Evolutionary conservation across 1,140 invertebrate species (phyloP), one percentile per base, ranked within the genome.

Genomic region (Schmidtea mediterranea): DNA sequence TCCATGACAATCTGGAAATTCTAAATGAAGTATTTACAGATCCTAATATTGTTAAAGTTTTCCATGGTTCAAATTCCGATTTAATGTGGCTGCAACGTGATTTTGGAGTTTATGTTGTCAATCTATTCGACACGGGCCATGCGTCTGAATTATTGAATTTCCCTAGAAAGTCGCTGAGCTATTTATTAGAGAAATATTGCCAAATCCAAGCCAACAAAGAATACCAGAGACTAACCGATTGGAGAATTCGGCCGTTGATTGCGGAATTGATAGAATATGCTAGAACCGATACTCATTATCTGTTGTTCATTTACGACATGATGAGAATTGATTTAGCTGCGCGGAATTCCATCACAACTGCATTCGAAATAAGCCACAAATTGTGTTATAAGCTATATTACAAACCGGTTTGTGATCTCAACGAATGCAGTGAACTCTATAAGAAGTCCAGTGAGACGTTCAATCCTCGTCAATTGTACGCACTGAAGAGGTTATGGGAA

Each of bases 121-220:
- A 92, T 57, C 76, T 97, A 75, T 94, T 97, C 63, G 90, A 98
- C 60, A 97, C 89, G 0, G 74, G 82, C 60, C 75, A 80, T 57
- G 87, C 86, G 0, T 75, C 82, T 0, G 74, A 77, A 53, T 66
- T 74, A 0, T 66, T 95, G 0, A 54, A 54, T 13, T 71, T 80
- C 52, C 66, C 74, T 0, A 72, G 74, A 24, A 68, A 77, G 2
- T 82, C 80, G 16, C 68, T 95, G 21, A 74, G 77, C 1, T 76
- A 76, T 64, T 64, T 97, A 1, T 62, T 95, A 8, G 70, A 76
- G 52, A 66, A 71, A 37, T 89, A 82, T 60, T 86, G 82, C 59
- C 65, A 74, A 18, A 65, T 87, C 12, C 66, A 75, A 53, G 71
- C 77, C 1, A 76, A 94, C 57, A 97, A 97, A 66, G 73, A 76